Base-by-base conservation (phyloP, 2,113 vertebrate genomes). In the Hemichromis elongatus region DNA sequence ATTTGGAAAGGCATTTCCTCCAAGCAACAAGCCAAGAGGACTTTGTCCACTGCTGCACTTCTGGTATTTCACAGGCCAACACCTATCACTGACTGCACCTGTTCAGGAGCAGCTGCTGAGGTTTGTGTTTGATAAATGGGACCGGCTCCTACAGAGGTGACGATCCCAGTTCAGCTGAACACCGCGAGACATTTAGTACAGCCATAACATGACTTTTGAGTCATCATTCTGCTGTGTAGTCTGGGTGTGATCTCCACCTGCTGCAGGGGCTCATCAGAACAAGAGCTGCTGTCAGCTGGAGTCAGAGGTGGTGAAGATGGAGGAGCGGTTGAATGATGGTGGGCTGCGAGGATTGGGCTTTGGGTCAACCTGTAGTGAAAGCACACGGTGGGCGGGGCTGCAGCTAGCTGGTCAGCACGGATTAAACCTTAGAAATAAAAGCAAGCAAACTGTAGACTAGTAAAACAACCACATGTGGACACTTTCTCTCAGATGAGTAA, bases 1-100 rank as follows among this genome's bases (percentile, higher is more conserved):
- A 42, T 87, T 87, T 78, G 78, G 56, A 83, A 84, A 87, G 88
- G 83, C 77, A 91, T 90, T 90, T 93, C 90, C 88, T 88, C 30
- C 14, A n/a, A 59, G 81, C 59, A 90, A 80, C 84, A 89, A 82
- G 86, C 88, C 77, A 57, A 81, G 59, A 26, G 19, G 40, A 80
- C 84, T 86, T 79, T 82, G 77, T 89, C 42, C 79, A 18, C 59
- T 45, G 30, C 45, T 50, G 6, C 45, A 18, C 45, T 16, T 18
- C 83, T 78, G 80, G 61, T 73, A 52, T 87, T 86, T 86, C 18
- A 82, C 84, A 77, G 56, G 55, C 52, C 26, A 50, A 79, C 81
- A 84, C 84, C 61, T 86, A 80, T 80, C 87, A 47, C 26, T 88
- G 50, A 40, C 70, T 73, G 77, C 77, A 12, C 55, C 63, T 82